Base-by-base conservation (phyloP, 2,888 invertebrate genomes). In the Micropterix aruncella region DNA sequence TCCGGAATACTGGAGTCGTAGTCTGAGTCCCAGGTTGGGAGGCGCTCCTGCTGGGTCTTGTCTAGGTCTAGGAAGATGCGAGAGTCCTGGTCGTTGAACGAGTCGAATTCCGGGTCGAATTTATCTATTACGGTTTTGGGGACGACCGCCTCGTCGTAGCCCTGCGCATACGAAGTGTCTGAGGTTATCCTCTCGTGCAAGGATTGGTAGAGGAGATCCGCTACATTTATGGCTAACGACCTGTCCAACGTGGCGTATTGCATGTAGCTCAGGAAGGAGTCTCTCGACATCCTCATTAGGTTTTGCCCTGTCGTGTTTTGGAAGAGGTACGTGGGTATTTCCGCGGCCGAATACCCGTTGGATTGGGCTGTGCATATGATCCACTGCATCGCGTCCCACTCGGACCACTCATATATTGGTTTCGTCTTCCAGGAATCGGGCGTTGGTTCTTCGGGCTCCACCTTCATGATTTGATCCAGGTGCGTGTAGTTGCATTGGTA, bases 371-470 rank as follows among this genome's bases (percentile, higher is more conserved):
- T 62, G 47, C 69, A 66, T 44, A 66, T 56, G 45, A 73, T 55
- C 77, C 77, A 78, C 48, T 70, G 66, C 44, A 70, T 62, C 37
- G 76, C 71, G 55, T 78, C 78, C 12, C 70, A 69, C 45, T 70
- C 68, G 49, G 58, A 70, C 78, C 78, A 78, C 14, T 70, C 63
- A 48, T 58, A 57, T 27, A 76, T 61, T 39, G 65, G 61, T 53
- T 75, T 77, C 53, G 61, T 62, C 47, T 64, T 65, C 76, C 76
- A 77, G 38, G 70, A 70, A 18, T 67, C 67, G 19, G 61, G 57
- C n/a, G 18, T 16, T 62, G 62, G 49, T 65, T 65, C 41, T 65
- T 57, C 50, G 60, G 57, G 55, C 54, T 61, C 53, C 66, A 60
- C 47, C 9, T 38, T 15, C 5, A 5, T 38, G 38, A 14, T 9